Conservation (phyloP, 2,888 invertebrate genomes). For the Achlya flavicornis region DNA sequence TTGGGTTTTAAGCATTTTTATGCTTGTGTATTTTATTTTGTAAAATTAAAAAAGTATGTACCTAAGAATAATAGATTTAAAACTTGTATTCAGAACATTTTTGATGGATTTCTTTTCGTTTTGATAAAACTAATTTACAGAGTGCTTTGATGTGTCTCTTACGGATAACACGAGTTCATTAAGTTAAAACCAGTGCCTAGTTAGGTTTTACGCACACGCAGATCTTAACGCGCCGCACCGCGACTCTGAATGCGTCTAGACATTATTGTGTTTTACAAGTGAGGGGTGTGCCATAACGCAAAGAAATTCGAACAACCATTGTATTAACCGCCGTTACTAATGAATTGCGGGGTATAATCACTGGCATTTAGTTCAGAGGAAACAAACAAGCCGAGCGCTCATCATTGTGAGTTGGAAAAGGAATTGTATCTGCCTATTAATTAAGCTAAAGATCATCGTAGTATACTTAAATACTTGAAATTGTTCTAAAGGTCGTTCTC, state of each 20-base stretch:
- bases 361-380: not conserved
- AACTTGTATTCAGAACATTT: no score
- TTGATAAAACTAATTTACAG: no score
- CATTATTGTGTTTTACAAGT: conserved; percentile 52
- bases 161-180: not conserved
- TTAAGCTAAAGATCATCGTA: not conserved
- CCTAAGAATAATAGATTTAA: no score
- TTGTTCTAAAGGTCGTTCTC: not conserved
- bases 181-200: conserved; percentile 4
- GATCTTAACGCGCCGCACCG: conserved; percentile 11
- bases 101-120: no score
- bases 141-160: not conserved
- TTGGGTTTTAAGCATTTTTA: no score
- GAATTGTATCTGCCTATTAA: not conserved
- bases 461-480: not conserved
- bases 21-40: no score
- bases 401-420: not conserved
- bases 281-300: conserved; percentile 31
- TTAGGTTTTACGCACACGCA: conserved; percentile 24
- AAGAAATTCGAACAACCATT: conserved; percentile 37
- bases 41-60: no score
- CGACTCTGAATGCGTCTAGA: conserved; percentile 62
- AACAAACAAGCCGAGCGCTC: not conserved
- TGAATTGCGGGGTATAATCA: conserved; percentile 9
- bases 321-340: conserved; percentile 35